phyloP scores from a whole-genome alignment of 2,888 invertebrate genomes.

The Chaitophorus viminalis region DNA sequence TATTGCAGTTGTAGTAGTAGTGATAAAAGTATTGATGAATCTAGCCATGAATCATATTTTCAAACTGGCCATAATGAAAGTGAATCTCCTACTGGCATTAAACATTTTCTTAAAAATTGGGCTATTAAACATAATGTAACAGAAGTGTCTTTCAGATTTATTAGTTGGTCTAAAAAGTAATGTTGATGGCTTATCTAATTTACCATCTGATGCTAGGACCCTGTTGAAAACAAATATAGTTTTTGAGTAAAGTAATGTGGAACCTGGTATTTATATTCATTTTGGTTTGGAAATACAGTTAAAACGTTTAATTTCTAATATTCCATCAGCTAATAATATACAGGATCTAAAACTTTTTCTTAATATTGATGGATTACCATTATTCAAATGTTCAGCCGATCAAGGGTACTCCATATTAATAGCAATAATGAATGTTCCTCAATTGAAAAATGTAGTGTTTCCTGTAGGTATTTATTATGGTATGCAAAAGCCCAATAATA shows the following conservation, averaged over 20 bases:
- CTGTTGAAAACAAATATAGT: slow-evolving; percentile 34
- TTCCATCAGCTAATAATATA: background rate
- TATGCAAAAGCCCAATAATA: slow-evolving; percentile 37
- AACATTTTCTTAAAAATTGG: slow-evolving; percentile 50
- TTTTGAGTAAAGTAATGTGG: slow-evolving; percentile 23
- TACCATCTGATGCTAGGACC: slow-evolving; percentile 50
- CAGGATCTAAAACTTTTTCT: background rate
- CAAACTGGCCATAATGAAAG: slow-evolving; percentile 21
- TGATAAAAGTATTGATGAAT: background rate
- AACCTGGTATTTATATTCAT: slow-evolving; percentile 39
- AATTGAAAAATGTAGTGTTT: slow-evolving; percentile 48
- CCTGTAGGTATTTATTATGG: slow-evolving; percentile 59
- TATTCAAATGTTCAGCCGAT: no score
- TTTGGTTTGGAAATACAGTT: slow-evolving; percentile 23
- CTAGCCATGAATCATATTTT: background rate
- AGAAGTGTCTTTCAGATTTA: slow-evolving; percentile 42
- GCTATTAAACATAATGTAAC: slow-evolving; percentile 56
- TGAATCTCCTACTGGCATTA: background rate
- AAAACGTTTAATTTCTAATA: background rate
- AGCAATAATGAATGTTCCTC: background rate
- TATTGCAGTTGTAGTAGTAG: background rate
- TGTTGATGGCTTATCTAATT: slow-evolving; percentile 28
- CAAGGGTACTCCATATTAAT: no score
- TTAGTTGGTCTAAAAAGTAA: slow-evolving; percentile 41
- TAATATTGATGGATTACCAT: background rate